phyloP scores from a whole-genome alignment of 2,113 vertebrate species.

The Coptodon bakossiorum region DNA sequence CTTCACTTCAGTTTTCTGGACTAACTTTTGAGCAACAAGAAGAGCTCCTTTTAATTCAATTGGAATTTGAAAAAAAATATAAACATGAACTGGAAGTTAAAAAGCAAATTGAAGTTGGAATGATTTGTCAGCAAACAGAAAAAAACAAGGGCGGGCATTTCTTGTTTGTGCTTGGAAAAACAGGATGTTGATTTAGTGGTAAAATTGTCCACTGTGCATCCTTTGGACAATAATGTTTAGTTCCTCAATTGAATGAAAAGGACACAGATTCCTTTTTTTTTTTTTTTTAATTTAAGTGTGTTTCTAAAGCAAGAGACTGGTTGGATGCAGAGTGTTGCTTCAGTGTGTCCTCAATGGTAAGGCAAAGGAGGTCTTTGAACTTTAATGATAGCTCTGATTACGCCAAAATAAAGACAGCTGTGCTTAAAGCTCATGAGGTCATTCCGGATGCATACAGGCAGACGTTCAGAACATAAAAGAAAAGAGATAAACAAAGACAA shows the following conservation, averaged over 20 bases:
- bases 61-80: neutral
- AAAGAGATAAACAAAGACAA: neutral
- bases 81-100: neutral
- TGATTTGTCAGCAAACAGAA: neutral
- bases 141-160: neutral
- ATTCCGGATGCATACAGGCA: neutral
- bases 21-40: neutral
- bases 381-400: neutral
- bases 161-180: neutral
- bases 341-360: neutral
- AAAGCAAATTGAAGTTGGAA: neutral
- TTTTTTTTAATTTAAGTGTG: fast-evolving
- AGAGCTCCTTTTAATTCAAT: neutral
- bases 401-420: neutral
- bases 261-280: neutral
- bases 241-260: neutral
- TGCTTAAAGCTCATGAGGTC: neutral
- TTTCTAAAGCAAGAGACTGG: neutral
- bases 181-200: neutral
- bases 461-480: neutral
- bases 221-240: neutral
- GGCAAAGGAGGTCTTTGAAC: neutral
- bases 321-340: neutral
- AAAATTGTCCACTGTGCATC: neutral
- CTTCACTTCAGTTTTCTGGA: neutral